Conservation (phyloP, 2,113 vertebrate species). For the Cavia aperea region DNA sequence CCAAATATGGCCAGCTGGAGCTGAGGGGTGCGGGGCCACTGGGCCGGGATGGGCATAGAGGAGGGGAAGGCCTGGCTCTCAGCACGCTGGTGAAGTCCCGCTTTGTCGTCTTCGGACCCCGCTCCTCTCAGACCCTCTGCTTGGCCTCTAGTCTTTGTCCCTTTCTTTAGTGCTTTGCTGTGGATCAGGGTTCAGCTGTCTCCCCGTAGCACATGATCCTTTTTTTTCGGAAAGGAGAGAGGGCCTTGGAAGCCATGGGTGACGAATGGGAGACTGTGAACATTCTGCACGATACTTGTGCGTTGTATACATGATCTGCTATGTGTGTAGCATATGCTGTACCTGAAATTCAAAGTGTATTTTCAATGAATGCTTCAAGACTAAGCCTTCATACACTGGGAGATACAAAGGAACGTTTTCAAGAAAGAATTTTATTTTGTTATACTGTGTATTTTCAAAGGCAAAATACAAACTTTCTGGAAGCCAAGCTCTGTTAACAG, state of each 20-base stretch:
- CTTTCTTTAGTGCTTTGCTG: not conserved
- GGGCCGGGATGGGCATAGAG: not conserved
- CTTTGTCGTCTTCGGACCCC: not conserved
- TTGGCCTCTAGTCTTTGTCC: not conserved
- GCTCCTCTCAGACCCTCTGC: not conserved
- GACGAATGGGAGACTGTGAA: not conserved
- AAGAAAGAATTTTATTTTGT: conserved; percentile 28
- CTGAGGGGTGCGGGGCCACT: not conserved
- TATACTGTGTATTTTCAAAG: not conserved
- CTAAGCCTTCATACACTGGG: not conserved
- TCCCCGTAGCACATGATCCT: not conserved
- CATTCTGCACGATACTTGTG: not conserved
- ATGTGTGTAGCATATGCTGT: not conserved
- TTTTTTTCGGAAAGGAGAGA: not conserved
- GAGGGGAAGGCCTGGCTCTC: no score
- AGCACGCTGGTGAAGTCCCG: not conserved
- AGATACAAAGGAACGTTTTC: not conserved
- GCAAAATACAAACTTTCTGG: not conserved
- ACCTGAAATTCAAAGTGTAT: not conserved
- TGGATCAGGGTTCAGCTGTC: conserved; percentile 12
- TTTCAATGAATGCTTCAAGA: conserved; percentile 12
- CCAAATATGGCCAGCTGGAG: not conserved
- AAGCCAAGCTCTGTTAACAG: not conserved
- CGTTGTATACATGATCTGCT: no score
- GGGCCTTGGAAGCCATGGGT: not conserved